phyloP scores from a whole-genome alignment of 2,888 invertebrate genomes.

The Seira musarum region DNA sequence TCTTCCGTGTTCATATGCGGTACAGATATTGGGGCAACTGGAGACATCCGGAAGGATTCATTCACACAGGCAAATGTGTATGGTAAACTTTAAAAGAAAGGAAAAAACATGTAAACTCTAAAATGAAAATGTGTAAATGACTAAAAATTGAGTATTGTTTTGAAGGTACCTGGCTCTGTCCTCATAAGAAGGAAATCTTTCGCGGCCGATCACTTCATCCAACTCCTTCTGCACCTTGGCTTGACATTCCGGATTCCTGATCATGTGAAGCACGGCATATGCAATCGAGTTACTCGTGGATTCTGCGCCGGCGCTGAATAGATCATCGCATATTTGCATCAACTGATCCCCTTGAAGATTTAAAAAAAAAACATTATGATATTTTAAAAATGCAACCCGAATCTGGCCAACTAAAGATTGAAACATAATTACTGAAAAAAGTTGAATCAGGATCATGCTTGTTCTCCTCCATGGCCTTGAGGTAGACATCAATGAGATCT shows the following conservation, averaged over 20 bases:
- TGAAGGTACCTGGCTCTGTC: conserved; percentile 44
- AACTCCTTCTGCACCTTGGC: conserved; percentile 59
- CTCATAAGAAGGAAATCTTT: conserved; percentile 51
- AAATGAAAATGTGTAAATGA: no score
- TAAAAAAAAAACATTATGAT: no score
- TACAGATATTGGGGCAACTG: conserved; percentile 74
- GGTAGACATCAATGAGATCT: conserved; percentile 69
- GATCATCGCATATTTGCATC: conserved; percentile 57
- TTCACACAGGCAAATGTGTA: conserved; percentile 71
- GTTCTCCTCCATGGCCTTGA: conserved; percentile 65
- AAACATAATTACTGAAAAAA: conserved; percentile 66
- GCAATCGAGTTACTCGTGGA: conserved; percentile 65
- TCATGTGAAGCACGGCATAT: conserved; percentile 62
- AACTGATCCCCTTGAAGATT: conserved; percentile 67
- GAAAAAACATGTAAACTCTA: no score
- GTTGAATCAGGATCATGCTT: conserved; percentile 45
- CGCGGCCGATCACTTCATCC: conserved; percentile 50
- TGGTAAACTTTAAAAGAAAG: neutral
- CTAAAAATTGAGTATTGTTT: no score
- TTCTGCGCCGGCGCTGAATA: conserved; percentile 68
- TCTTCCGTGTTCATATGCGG: conserved; percentile 73
- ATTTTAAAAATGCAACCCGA: no score
- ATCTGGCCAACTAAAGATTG: no score
- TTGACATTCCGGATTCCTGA: conserved; percentile 61
- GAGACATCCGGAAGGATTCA: conserved; percentile 74